Percentiles rank a stretch among this genome's conserved stretches.
Evolutionary conservation across 2,113 vertebrate genomes (phyloP).

Genomic region (Laticauda colubrina): DNA sequence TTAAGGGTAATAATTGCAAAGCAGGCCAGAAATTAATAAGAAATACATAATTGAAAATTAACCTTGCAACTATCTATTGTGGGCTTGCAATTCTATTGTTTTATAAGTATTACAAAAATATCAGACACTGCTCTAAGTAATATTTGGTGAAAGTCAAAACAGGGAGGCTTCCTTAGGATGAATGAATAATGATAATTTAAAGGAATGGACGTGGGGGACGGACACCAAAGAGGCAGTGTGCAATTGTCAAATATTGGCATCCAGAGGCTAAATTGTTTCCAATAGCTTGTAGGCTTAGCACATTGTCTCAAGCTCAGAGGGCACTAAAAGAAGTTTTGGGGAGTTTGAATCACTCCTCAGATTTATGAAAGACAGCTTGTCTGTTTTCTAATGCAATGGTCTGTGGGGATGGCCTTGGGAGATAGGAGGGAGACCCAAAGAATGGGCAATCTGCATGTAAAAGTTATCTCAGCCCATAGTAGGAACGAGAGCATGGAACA

Average conservation of each 20-base stretch:
- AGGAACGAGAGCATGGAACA: neutral
- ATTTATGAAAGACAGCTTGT: neutral
- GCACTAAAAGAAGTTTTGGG: neutral
- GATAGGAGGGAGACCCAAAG: neutral
- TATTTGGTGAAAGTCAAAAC: constrained; percentile 49
- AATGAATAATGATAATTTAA: neutral
- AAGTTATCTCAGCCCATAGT: neutral
- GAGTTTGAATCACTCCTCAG: neutral
- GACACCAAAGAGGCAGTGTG: neutral
- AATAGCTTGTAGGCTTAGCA: neutral
- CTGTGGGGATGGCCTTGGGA: neutral
- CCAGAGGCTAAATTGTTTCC: neutral
- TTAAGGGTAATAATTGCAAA: constrained; percentile 72
- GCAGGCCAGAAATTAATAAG: constrained; percentile 68
- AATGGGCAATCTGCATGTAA: neutral
- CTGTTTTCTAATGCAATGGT: neutral
- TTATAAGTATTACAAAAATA: constrained; percentile 57
- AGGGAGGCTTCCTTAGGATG: neutral
- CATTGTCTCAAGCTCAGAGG: neutral
- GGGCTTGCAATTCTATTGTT: constrained; percentile 21
- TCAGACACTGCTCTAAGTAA: constrained; percentile 61
- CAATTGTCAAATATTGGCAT: neutral
- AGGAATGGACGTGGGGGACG: fast-evolving
- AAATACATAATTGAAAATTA: constrained; percentile 75
- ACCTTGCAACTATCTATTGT: constrained; percentile 57